Conservation (phyloP, 2,113 vertebrate genomes). For the Hemiscyllium ocellatum region DNA sequence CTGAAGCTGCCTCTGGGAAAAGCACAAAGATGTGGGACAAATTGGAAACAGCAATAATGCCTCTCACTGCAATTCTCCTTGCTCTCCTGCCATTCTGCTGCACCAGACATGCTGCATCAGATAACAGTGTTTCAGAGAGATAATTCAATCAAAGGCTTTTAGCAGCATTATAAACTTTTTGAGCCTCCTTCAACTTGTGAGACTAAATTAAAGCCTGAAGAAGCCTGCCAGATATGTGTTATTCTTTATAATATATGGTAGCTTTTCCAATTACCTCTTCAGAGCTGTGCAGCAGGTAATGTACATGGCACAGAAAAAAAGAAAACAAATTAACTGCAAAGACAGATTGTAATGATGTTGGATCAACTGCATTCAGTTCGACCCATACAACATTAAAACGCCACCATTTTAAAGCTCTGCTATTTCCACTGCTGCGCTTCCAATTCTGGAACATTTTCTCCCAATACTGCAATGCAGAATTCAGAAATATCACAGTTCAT, state of each 20-base stretch:
- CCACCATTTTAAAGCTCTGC: neutral
- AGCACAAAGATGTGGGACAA: no score
- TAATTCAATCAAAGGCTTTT: neutral
- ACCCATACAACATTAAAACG: neutral
- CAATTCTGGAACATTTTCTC: neutral
- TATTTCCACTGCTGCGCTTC: neutral
- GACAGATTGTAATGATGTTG: neutral
- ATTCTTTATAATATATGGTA: neutral
- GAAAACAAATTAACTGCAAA: neutral
- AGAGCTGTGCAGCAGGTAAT: neutral
- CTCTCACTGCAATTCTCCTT: no score
- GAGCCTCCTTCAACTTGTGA: neutral
- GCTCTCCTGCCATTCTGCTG: neutral
- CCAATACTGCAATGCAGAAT: neutral
- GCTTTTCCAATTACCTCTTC: neutral
- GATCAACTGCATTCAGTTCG: neutral
- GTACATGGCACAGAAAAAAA: neutral
- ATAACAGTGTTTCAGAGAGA: neutral
- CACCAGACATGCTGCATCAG: neutral
- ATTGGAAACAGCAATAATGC: no score
- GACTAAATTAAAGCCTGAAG: neutral
- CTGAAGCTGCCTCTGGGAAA: no score
- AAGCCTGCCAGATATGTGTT: neutral
- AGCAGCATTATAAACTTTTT: neutral
- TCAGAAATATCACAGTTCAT: neutral